phyloP scores from a whole-genome alignment of 2,888 invertebrate genomes.

The Trissolcus brochymenae region DNA sequence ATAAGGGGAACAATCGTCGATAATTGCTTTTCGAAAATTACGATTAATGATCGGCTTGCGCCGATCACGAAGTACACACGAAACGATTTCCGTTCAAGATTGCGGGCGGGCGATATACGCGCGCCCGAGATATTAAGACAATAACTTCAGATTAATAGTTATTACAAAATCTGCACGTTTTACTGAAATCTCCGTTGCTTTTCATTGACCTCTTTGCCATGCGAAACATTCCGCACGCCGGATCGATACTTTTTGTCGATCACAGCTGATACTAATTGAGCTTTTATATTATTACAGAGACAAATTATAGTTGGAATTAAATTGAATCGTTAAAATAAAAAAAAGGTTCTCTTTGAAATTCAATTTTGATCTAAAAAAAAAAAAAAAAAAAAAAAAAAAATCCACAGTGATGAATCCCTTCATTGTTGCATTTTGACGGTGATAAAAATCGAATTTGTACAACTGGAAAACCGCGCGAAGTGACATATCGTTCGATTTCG shows the following conservation, averaged over 20 bases:
- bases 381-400: too few relatives aligned
- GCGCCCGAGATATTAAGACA: conserved; percentile 35
- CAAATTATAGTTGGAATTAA: background rate
- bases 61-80: conserved; percentile 47
- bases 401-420: too few relatives aligned
- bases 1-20: conserved; percentile 53
- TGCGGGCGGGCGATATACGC: conserved; percentile 13
- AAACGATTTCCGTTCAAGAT: conserved; percentile 39
- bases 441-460: too few relatives aligned
- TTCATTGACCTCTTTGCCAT: background rate
- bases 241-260: background rate
- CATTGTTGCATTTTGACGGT: too few relatives aligned
- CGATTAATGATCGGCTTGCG: conserved; percentile 50
- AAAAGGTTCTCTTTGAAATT: too few relatives aligned
- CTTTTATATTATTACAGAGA: background rate
- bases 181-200: conserved; percentile 1
- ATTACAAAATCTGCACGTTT: conserved; percentile 20
- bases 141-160: conserved; percentile 27
- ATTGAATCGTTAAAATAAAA: background rate
- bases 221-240: background rate
- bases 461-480: too few relatives aligned
- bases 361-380: too few relatives aligned
- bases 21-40: conserved; percentile 56
- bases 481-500: too few relatives aligned
- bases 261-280: conserved; percentile 2